Conservation (phyloP, 1,140 invertebrate genomes). For the Drosophila funebris region DNA sequence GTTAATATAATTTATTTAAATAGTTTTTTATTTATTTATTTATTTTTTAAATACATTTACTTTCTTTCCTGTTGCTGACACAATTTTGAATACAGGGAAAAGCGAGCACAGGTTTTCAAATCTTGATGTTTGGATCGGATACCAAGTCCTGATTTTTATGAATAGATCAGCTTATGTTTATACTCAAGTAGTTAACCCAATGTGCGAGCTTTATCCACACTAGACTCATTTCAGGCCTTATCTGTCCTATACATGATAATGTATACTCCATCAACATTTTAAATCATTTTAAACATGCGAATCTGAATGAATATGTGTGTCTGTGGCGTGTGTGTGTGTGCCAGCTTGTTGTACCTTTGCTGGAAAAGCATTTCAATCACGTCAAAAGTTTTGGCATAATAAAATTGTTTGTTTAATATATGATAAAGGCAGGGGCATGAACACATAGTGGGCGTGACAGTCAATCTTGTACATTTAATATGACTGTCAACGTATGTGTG, state of each 20-base stretch:
- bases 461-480: slow-evolving; percentile 3
- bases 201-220: slow-evolving; percentile 9
- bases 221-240: not conserved
- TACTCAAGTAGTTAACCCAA: not conserved
- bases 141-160: too few species aligned
- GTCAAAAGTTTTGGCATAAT: slow-evolving; percentile 67
- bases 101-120: too few species aligned
- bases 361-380: slow-evolving; percentile 77
- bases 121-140: too few species aligned
- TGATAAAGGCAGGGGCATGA: not conserved
- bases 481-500: too few species aligned
- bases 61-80: too few species aligned
- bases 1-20: too few species aligned
- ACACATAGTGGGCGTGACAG: slow-evolving; percentile 2
- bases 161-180: too few species aligned
- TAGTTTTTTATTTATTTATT: too few species aligned
- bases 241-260: slow-evolving; percentile 24
- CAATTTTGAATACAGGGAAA: too few species aligned
- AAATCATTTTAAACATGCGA: slow-evolving; percentile 21
- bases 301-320: not conserved
- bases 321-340: not conserved
- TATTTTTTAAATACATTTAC: too few species aligned
- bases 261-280: slow-evolving; percentile 29
- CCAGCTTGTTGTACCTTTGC: slow-evolving; percentile 53
- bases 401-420: slow-evolving; percentile 52